Base-by-base conservation (phyloP, 2,113 vertebrate species). In the Perca schrenkii region DNA sequence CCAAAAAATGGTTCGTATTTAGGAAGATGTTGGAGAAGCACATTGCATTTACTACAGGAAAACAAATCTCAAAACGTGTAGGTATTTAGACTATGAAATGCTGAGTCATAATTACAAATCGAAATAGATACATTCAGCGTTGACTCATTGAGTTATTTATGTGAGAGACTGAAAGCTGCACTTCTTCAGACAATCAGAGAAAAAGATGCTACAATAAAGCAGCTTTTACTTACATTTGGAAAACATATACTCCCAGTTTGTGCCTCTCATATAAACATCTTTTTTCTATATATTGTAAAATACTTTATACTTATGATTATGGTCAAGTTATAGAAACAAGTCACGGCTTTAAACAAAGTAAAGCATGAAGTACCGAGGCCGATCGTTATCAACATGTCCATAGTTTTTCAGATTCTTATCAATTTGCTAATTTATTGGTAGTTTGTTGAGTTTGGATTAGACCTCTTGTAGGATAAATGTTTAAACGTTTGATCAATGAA, bases 161-260 rank as follows among this genome's bases (percentile, higher is more conserved):
- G 2, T 10, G 0, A 61, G 19, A 16, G 13, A 6, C 11, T 52
- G 0, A 49, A 49, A 49, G 14, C 40, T 2, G 40, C 53, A 28
- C 40, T 25, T 54, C 31, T 40, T 56, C 1, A 49, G 79, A 75
- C 71, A 75, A 75, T 73, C 78, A 66, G 21, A 58, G 19, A 58
- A 50, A 28, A 21, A 65, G 34, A 43, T 5, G 14, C 3, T 34
- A 13, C 4, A 11, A 4, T 4, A 40, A 28, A 31, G 11, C 17
- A 46, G 58, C 36, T 57, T 64, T 56, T 0, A 28, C 28, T 53
- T 10, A 54, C 15, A 25, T 40, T 50, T 0, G 0, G 12, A 56
- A 63, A 71, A 25, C 15, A 43, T 0, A 49, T 14, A 14, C 3
- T 46, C 11, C 21, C 16, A 3, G 49, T 47, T 22, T 36, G 50